Evolutionary conservation across 2,113 vertebrate genomes (phyloP).

Genomic region (Tylochromis polylepis): DNA sequence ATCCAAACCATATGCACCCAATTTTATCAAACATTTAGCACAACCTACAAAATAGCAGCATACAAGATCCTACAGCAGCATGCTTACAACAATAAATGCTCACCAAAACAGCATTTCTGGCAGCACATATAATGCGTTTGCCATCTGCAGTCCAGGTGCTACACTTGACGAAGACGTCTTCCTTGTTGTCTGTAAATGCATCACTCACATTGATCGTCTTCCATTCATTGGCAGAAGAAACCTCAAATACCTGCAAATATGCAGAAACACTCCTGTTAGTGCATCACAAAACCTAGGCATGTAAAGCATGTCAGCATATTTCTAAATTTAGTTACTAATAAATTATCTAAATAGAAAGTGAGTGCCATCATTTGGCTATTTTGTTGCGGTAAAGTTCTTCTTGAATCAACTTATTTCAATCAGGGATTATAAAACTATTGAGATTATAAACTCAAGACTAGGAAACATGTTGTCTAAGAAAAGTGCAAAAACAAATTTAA

Average conservation of each 20-base stretch:
- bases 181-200: constrained; percentile 71
- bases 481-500: neutral
- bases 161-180: constrained; percentile 85
- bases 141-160: constrained; percentile 85
- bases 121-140: constrained; percentile 78
- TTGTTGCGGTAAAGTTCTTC: neutral
- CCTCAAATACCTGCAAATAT: constrained; percentile 81
- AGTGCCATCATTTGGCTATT: neutral
- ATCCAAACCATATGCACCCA: neutral
- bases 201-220: constrained; percentile 79
- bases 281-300: neutral
- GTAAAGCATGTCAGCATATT: neutral
- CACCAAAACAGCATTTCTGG: constrained; percentile 85
- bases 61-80: neutral
- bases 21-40: neutral
- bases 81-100: constrained; percentile 49
- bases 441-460: neutral
- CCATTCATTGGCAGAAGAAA: constrained; percentile 79
- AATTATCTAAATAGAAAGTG: neutral
- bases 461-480: neutral
- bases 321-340: neutral
- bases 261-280: neutral
- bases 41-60: neutral
- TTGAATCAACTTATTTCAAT: neutral
- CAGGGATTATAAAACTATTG: neutral